These are phyloP conservation scores for Halcyon senegalensis DNA, from an alignment of 2,113 vertebrate genomes.

Conservation along the genomic window DNA sequence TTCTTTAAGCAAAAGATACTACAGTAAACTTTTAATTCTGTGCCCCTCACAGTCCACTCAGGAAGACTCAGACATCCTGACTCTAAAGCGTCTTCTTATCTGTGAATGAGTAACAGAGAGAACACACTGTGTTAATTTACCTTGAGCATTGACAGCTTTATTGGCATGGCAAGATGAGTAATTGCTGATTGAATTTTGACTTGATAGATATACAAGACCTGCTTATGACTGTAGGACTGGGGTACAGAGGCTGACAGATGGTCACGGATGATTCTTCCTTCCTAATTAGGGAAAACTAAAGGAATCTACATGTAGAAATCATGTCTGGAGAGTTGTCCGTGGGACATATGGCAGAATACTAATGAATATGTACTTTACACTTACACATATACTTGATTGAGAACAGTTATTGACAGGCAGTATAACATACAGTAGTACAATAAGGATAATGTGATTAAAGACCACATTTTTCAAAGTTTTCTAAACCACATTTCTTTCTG, in stretches of 20 bases:
- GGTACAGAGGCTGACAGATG: conserved; percentile 26
- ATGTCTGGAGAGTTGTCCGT: neutral
- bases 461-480: neutral
- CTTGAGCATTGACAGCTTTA: neutral
- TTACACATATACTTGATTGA: neutral
- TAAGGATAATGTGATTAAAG: neutral
- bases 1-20: neutral
- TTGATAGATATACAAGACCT: neutral
- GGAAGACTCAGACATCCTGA: neutral
- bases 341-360: neutral
- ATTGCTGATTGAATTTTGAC: conserved; percentile 9
- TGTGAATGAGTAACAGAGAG: neutral
- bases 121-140: neutral
- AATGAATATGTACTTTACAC: neutral
- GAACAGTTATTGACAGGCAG: neutral
- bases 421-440: neutral
- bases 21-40: neutral
- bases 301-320: conserved; percentile 26
- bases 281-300: conserved; percentile 27
- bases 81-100: neutral
- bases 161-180: neutral
- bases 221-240: neutral
- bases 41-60: neutral
- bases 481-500: neutral
- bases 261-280: conserved; percentile 8